These are phyloP conservation scores for Pseudanteris insignis DNA, from an alignment of 2,888 invertebrate genomes.

Conservation along the genomic window DNA sequence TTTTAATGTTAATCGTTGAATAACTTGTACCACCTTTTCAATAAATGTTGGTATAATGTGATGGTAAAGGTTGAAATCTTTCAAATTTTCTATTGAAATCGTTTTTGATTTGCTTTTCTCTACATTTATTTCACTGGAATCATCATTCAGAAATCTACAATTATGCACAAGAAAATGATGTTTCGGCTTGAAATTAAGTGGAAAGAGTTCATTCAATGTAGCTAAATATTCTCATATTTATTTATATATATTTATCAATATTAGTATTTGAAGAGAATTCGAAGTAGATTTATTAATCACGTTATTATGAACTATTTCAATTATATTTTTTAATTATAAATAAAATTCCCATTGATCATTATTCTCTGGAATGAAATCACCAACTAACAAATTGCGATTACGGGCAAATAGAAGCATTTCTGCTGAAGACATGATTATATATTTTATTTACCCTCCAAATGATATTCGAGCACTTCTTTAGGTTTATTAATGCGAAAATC, in stretches of 20 bases:
- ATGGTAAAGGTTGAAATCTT: no score
- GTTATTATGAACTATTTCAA: conserved; percentile 26
- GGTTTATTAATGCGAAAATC: conserved; percentile 26
- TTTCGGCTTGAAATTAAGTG: conserved; percentile 32
- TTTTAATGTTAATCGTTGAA: no score
- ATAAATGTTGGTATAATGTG: no score
- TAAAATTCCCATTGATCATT: conserved; percentile 35
- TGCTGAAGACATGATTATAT: conserved; percentile 42
- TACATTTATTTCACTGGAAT: no score
- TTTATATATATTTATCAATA: no score
- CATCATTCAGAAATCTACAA: no score
- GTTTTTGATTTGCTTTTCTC: no score
- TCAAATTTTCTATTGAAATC: no score
- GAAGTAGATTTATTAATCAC: conserved; percentile 11
- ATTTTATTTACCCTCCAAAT: conserved; percentile 17
- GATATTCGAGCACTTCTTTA: conserved; percentile 19
- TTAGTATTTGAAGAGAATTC: no score
- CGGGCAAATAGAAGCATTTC: conserved; percentile 43
- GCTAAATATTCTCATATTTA: no score
- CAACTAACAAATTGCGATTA: conserved; percentile 34
- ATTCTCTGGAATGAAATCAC: conserved; percentile 33
- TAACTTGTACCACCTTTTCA: no score
- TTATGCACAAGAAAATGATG: conserved; percentile 33
- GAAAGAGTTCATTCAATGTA: conserved; percentile 12
- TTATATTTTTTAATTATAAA: conserved; percentile 29